Percentiles rank a stretch among this genome's conserved stretches.
phyloP scores from a whole-genome alignment of 1,140 invertebrate species.

The Chironomus tepperi region DNA sequence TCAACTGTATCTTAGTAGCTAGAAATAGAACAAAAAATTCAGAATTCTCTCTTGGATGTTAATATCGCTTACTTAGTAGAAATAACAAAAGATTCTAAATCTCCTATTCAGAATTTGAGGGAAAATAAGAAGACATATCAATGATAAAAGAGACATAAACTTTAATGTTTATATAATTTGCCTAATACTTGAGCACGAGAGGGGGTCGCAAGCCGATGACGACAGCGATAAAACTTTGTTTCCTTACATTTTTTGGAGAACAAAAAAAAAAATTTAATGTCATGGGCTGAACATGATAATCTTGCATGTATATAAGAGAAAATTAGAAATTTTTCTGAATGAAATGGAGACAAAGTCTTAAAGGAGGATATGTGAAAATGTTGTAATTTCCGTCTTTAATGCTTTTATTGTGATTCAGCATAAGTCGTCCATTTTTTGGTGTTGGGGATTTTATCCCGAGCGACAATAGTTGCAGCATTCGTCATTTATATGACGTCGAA shows the following conservation, averaged over 20 bases:
- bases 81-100: not conserved
- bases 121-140: not conserved
- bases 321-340: too few relatives aligned
- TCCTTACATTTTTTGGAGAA: not conserved
- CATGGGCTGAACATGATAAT: slow-evolving; percentile 1
- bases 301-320: not conserved
- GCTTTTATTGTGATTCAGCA: too few relatives aligned
- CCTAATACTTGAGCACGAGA: not conserved
- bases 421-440: too few relatives aligned
- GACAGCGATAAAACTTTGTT: not conserved
- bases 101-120: not conserved
- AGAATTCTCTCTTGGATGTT: not conserved
- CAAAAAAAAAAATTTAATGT: slow-evolving; percentile 7
- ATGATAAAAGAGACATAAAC: slow-evolving; percentile 3
- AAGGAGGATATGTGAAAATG: too few relatives aligned
- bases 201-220: not conserved
- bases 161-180: slow-evolving; percentile 15
- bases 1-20: not conserved
- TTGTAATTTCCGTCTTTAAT: too few relatives aligned
- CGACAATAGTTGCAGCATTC: too few relatives aligned
- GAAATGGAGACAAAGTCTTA: too few relatives aligned
- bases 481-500: too few relatives aligned
- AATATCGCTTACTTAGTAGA: not conserved
- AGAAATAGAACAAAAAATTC: not conserved
- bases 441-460: too few relatives aligned